phyloP scores from a whole-genome alignment of 2,888 invertebrate genomes.

The Notodonta dromedarius region DNA sequence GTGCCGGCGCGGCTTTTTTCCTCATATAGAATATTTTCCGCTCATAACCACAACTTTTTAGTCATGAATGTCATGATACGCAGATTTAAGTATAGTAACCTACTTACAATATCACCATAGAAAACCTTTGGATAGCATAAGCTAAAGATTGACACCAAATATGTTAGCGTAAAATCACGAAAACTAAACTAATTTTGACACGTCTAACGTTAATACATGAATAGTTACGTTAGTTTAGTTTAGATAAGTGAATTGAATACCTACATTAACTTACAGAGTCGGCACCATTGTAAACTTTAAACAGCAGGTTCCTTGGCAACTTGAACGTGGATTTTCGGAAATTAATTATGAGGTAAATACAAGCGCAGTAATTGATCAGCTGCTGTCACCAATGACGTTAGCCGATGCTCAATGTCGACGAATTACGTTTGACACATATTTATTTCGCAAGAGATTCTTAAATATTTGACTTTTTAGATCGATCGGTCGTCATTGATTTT shows the following conservation, averaged over 20 bases:
- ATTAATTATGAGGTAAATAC: neutral
- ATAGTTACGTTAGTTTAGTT: no score
- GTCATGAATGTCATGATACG: no score
- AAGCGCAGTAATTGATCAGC: neutral
- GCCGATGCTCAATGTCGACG: neutral
- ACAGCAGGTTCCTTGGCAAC: neutral
- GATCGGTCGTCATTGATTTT: conserved; percentile 1
- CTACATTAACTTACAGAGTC: no score
- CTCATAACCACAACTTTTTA: neutral
- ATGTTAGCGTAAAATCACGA: no score
- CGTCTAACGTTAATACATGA: no score
- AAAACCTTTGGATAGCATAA: no score
- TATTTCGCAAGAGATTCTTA: neutral
- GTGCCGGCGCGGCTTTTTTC: neutral
- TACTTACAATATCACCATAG: no score
- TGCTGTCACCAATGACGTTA: conserved; percentile 1
- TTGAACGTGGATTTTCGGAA: neutral
- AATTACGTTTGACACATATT: neutral
- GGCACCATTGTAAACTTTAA: neutral
- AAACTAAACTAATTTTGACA: no score
- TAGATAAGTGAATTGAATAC: no score
- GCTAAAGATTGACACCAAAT: no score
- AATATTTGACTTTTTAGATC: conserved; percentile 2
- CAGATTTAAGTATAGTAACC: no score
- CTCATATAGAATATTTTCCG: neutral